Base-by-base conservation (phyloP, 2,113 vertebrate genomes). In the Bothrops jararaca region DNA sequence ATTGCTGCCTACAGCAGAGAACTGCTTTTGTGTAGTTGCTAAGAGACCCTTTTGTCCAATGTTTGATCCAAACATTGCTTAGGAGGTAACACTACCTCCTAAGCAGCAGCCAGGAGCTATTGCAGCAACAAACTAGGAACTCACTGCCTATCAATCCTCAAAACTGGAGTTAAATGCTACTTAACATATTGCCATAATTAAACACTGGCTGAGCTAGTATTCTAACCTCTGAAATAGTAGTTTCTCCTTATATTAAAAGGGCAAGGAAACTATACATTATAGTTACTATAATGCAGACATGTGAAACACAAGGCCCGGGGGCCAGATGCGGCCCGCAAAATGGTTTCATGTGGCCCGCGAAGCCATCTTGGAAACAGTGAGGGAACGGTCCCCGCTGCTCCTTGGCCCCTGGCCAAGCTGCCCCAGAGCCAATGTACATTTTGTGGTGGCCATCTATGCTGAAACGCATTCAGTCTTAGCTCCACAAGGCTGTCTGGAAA, bases 221-320 rank as follows among this genome's bases (percentile, higher is more conserved):
- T 29, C 26, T 50, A 87, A 87, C 5, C 5, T 24, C 48, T 86
- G 69, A 50, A 52, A 94, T 45, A 52, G 53, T 94, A 94, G 69
- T 88, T 91, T 45, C 94, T 89, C 13, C 29, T 56, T 92, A 90
- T 91, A 91, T 85, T 58, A 93, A 92, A 8, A 86, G 52, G 80
- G 50, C 48, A 1, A 3, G 54, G 90, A 80, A 89, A 85, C 85
- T 93, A 90, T 45, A 91, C 1, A 50, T 50, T 91, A 80, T 48
- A 91, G n/a, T 74, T 93, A 91, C 89, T 42, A 42, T 42, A 42
- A 42, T 42, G 42, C 42, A 42, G 42, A 42, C 42, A 42, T 42
- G 42, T 42, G 3, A 42, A 42, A 42, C 42, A 42, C 42, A 42
- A 42, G 42, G 42, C 42, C 42, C 0, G 42, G 42, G 42, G 42